Evolutionary conservation across 2,113 vertebrate genomes (phyloP).

Genomic region (Melanostigma gelatinosum): DNA sequence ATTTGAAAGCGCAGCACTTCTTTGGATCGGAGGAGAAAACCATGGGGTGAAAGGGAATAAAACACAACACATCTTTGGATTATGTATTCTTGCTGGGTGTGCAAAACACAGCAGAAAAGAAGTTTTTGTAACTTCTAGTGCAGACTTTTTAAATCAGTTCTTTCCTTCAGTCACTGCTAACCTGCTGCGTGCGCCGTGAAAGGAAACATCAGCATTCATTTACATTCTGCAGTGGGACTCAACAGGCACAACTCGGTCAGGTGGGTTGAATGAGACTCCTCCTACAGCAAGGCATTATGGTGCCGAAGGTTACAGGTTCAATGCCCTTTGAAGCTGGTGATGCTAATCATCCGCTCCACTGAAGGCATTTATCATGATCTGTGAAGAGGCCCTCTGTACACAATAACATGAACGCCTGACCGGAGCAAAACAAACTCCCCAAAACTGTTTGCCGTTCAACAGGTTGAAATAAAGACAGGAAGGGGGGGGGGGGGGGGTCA

Average conservation of each 20-base stretch:
- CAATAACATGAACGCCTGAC: neutral
- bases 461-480: too few species aligned
- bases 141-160: slow-evolving; percentile 38
- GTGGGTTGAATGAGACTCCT: neutral
- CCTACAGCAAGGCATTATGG: neutral
- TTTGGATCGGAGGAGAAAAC: slow-evolving; percentile 67
- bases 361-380: too few species aligned
- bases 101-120: slow-evolving; percentile 61
- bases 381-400: neutral
- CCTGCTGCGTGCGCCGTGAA: neutral
- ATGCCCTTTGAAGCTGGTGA: neutral
- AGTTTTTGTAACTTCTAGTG: slow-evolving; percentile 46
- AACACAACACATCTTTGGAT: slow-evolving; percentile 56
- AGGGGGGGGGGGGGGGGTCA: too few species aligned
- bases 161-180: slow-evolving; percentile 1
- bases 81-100: slow-evolving; percentile 68
- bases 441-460: too few species aligned
- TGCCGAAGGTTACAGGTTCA: neutral
- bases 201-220: slow-evolving; percentile 18
- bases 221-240: neutral
- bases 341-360: neutral
- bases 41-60: slow-evolving; percentile 37
- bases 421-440: too few species aligned
- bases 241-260: neutral
- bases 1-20: slow-evolving; percentile 76